Evolutionary conservation across 2,113 vertebrate species (phyloP).

Genomic region (Cynopterus brachyotis): DNA sequence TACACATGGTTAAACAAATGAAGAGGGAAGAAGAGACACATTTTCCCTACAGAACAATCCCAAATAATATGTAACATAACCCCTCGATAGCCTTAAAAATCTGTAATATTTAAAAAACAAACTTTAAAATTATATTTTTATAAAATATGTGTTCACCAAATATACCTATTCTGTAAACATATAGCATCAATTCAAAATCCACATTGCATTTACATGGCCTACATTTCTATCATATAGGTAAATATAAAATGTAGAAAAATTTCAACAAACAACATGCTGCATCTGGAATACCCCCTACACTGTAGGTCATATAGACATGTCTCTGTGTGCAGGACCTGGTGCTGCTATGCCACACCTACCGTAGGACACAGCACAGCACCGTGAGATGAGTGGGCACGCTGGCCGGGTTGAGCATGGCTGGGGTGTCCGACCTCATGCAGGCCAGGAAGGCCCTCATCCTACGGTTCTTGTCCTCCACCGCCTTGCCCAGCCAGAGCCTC

Average conservation of each 20-base stretch:
- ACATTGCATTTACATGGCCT: not conserved
- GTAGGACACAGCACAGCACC: conserved; percentile 97
- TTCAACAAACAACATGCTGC: too few relatives aligned
- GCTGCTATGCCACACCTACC: conserved; percentile 83
- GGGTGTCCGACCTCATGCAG: conserved; percentile 97
- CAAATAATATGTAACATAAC: not conserved
- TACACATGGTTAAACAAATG: not conserved
- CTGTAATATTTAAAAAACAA: not conserved
- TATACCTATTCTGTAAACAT: not conserved
- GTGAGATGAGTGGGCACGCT: conserved; percentile 94
- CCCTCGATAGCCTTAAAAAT: not conserved
- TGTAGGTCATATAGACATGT: too few relatives aligned
- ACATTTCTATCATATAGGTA: not conserved
- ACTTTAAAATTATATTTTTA: conserved; percentile 9
- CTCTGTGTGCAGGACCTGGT: too few relatives aligned
- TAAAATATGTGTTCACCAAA: not conserved
- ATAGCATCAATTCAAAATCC: not conserved
- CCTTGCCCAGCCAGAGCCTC: conserved; percentile 96
- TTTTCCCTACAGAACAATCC: not conserved
- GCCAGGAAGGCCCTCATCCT: conserved; percentile 96
- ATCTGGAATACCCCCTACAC: too few relatives aligned
- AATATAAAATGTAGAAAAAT: too few relatives aligned
- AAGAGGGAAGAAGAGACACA: not conserved
- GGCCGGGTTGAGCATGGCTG: conserved; percentile 95
- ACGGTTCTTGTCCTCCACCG: conserved; percentile 96